Evolutionary conservation across 2,797 vertebrate species (phyloP).

Genomic region (Myiothlypis chrysogaster): DNA sequence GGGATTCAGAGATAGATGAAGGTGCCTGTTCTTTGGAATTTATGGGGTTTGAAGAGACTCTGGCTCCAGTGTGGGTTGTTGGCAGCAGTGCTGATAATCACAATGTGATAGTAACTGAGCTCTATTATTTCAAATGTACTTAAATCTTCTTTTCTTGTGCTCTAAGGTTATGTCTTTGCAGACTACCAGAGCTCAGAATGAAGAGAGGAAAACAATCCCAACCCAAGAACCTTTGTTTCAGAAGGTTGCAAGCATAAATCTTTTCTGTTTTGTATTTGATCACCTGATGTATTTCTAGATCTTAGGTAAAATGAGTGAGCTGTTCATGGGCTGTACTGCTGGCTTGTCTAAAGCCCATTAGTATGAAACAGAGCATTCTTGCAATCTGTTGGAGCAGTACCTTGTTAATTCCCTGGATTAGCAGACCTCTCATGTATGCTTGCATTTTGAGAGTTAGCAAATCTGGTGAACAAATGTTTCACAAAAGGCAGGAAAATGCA

Average conservation of each 20-base stretch:
- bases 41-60: conserved; percentile 42
- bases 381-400: background rate
- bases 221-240: background rate
- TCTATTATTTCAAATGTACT: conserved; percentile 55
- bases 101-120: conserved; percentile 8
- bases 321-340: background rate
- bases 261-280: conserved; percentile 7
- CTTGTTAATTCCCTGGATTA: conserved; percentile 36
- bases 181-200: conserved; percentile 7
- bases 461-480: conserved; percentile 55
- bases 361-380: background rate
- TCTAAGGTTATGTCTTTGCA: conserved; percentile 30
- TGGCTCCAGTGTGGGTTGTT: conserved; percentile 16
- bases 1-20: conserved; percentile 38
- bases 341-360: background rate
- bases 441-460: background rate
- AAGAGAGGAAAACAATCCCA: background rate
- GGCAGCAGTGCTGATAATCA: conserved; percentile 51
- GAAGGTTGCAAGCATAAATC: conserved; percentile 23
- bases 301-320: background rate
- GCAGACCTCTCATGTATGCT: background rate
- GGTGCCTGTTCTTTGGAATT: conserved; percentile 26
- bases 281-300: background rate
- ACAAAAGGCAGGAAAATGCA: conserved; percentile 38
- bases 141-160: conserved; percentile 44